phyloP scores from a whole-genome alignment of 1,140 invertebrate species.

The Calephelis virginiensis region DNA sequence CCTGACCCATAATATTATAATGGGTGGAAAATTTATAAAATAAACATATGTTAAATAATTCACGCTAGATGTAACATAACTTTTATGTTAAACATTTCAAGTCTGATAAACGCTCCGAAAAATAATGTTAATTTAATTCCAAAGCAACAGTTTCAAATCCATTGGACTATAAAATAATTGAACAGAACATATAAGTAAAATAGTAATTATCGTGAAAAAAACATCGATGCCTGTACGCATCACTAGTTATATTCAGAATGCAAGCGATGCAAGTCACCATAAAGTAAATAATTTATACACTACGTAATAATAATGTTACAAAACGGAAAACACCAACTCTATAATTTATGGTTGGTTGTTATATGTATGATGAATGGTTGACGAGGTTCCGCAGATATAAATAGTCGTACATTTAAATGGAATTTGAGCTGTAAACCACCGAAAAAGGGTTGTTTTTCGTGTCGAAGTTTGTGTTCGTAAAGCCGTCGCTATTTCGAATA shows the following conservation, averaged over 20 bases:
- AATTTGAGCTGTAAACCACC: slow-evolving; percentile 18
- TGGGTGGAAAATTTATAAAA: not conserved
- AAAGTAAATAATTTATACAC: slow-evolving; percentile 25
- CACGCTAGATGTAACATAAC: too few species aligned
- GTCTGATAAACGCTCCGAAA: too few species aligned
- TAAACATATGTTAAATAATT: not conserved
- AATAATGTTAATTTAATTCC: too few species aligned
- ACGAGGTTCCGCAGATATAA: slow-evolving; percentile 18
- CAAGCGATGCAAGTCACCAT: slow-evolving; percentile 4
- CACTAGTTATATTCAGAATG: slow-evolving; percentile 6
- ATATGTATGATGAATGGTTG: slow-evolving; percentile 33
- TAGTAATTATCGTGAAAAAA: slow-evolving; percentile 1
- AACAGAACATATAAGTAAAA: not conserved
- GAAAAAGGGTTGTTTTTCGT: not conserved
- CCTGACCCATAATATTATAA: slow-evolving; percentile 1
- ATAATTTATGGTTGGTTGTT: slow-evolving; percentile 34
- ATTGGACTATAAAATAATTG: not conserved
- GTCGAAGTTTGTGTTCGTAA: slow-evolving; percentile 10
- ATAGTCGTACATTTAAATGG: not conserved
- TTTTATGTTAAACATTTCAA: too few species aligned
- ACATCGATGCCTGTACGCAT: slow-evolving; percentile 4
- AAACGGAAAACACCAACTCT: slow-evolving; percentile 31
- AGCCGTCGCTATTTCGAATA: slow-evolving; percentile 29
- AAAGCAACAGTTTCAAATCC: not conserved
- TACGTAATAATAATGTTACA: slow-evolving; percentile 28